Percentiles rank a stretch among this genome's conserved stretches.
Conservation (phyloP, 2,113 vertebrate genomes). For the Ivindomyrus marchei region DNA sequence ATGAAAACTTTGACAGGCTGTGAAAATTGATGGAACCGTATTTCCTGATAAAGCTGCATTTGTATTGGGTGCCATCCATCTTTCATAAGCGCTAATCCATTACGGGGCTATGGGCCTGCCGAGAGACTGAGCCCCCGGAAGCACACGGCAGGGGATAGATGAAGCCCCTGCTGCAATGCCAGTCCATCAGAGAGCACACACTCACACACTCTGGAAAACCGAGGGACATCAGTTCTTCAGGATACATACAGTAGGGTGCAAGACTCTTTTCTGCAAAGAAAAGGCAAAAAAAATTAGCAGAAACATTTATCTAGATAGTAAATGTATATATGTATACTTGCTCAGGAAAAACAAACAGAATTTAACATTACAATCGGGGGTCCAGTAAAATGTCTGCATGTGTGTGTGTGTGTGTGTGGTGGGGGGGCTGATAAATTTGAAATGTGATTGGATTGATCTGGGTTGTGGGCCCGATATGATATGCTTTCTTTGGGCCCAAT, state of each 20-base stretch:
- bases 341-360: too few species aligned
- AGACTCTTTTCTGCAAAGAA: background rate
- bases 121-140: background rate
- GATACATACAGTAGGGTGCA: background rate
- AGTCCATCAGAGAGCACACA: background rate
- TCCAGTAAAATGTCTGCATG: too few species aligned
- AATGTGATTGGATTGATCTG: too few species aligned
- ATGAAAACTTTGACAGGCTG: background rate
- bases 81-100: background rate
- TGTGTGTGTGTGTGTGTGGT: too few species aligned
- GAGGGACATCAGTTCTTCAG: background rate
- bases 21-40: background rate
- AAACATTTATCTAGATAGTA: background rate
- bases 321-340: background rate
- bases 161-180: background rate
- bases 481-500: too few species aligned
- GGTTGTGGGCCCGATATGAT: too few species aligned
- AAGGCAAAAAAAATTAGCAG: background rate
- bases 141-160: background rate
- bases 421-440: too few species aligned
- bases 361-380: too few species aligned
- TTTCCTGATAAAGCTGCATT: background rate
- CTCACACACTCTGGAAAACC: background rate
- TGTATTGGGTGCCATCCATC: background rate
- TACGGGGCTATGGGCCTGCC: background rate